Base-by-base conservation (phyloP, 1,140 invertebrate genomes). In the Zaprionus vittiger region DNA sequence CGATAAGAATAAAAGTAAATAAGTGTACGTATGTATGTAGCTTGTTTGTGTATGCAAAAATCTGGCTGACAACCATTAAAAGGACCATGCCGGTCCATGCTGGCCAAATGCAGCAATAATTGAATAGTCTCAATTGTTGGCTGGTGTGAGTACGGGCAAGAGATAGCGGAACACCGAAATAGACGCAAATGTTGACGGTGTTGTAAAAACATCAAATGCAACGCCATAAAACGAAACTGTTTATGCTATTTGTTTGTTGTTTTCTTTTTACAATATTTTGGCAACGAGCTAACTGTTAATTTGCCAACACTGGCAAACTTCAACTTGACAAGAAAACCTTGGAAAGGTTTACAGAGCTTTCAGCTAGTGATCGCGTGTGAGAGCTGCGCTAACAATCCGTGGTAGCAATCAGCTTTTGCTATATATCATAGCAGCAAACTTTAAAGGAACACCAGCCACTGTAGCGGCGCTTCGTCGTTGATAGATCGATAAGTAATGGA, bases 61-160 rank as follows among this genome's bases (percentile, higher is more conserved):
- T 83, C 61, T 76, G 77, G 73, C 20, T 52, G 62, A 61, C 44
- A 61, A 55, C 34, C 63, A 68, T 83, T 61, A 52, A 60, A 37
- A 47, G 61, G 37, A 81, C 76, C 67, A 76, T 79, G 75, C 22
- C 12, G 17, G 47, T 72, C 64, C 65, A 34, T 66, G 64, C 38
- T 15, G 31, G 31, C 62, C 71, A 85, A 87, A 79, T 87, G 77
- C 80, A 79, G 71, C 77, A 79, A 68, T 73, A 80, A 91, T 89
- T 86, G 80, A 89, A 89, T 85, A 76, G 73, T 41, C 67, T 64
- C 83, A 80, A 83, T 77, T 73, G 83, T 47, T 76, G 4, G 12
- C 14, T n/a, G 15, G 1, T 14, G 37, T n/a, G n/a, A 20, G 20
- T 3, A 17, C 22, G 44, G 11, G 44, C 17, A 5, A 49, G 17